Evolutionary conservation across 64 coral and sea anemone species (phyloP).

Genomic region (Acropora tenuis): DNA sequence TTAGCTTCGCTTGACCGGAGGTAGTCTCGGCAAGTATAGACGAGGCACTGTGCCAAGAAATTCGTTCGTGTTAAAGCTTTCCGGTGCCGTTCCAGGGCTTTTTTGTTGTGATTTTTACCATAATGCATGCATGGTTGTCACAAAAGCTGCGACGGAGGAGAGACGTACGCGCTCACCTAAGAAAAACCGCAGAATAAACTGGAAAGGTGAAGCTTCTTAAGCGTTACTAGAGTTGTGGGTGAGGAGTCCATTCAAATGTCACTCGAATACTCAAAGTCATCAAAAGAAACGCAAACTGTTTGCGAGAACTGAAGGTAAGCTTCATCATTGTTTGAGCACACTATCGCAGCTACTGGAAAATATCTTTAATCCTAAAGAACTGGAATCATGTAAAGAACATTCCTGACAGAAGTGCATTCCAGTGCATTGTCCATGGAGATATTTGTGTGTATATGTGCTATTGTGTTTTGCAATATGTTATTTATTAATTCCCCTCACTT

Average conservation of each 20-base stretch:
- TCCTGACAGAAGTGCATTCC: conserved; percentile 6
- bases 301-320: background rate
- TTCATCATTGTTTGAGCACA: background rate
- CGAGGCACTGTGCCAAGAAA: background rate
- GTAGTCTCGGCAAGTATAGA: background rate
- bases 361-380: background rate
- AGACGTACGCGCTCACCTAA: too few relatives aligned
- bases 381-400: conserved; percentile 11
- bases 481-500: background rate
- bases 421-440: conserved; percentile 19
- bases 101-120: background rate
- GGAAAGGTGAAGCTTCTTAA: background rate
- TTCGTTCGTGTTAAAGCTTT: background rate
- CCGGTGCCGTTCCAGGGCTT: background rate
- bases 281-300: background rate
- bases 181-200: background rate
- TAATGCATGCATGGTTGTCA: background rate
- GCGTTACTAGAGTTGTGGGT: background rate
- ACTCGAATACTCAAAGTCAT: background rate
- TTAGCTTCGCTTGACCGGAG: too few relatives aligned
- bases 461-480: background rate
- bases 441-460: background rate
- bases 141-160: background rate
- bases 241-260: background rate
- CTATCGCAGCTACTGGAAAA: background rate